Evolutionary conservation across 2,113 vertebrate species (phyloP).

Genomic region (Anas platyrhynchos): DNA sequence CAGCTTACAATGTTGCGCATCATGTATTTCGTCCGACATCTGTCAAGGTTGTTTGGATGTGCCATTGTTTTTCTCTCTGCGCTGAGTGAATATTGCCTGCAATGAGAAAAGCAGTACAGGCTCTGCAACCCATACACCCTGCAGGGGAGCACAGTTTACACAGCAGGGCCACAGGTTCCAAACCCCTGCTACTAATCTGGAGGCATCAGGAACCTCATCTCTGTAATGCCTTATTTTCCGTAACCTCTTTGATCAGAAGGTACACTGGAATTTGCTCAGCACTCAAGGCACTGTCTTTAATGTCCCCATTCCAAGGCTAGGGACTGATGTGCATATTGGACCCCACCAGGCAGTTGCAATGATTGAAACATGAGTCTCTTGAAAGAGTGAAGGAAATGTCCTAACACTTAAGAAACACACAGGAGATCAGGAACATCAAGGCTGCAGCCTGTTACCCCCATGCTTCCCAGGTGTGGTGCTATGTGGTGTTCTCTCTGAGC

Average conservation of each 20-base stretch:
- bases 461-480: neutral
- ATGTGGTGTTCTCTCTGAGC: neutral
- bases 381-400: neutral
- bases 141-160: neutral
- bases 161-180: neutral
- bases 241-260: neutral
- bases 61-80: conserved; percentile 81
- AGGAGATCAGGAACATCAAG: neutral
- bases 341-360: too few species aligned
- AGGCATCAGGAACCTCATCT: neutral
- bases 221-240: neutral
- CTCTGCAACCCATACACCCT: neutral
- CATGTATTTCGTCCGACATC: conserved; percentile 81
- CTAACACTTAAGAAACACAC: neutral
- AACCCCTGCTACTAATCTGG: neutral
- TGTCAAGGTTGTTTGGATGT: conserved; percentile 87
- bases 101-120: neutral
- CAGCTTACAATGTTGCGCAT: conserved; percentile 84
- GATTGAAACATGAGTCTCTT: neutral
- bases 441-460: neutral
- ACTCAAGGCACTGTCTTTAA: neutral
- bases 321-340: accelerated
- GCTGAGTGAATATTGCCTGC: conserved; percentile 84
- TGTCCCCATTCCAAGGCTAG: neutral
- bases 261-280: neutral